Evolutionary conservation across 1,140 invertebrate genomes (phyloP).

Genomic region (Pollicipes pollicipes): DNA sequence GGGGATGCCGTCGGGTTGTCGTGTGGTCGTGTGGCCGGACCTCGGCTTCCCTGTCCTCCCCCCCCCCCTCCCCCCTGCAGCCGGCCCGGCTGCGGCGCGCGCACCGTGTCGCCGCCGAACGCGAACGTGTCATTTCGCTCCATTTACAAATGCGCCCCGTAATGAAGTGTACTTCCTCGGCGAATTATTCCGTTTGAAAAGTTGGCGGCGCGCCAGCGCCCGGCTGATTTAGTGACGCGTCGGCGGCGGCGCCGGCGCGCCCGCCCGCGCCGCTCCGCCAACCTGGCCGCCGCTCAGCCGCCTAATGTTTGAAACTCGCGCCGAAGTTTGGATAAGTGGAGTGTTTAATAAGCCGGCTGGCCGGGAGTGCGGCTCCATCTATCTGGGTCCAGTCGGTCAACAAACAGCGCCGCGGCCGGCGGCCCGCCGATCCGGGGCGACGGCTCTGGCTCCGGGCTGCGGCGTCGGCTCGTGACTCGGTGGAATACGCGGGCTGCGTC

Average conservation of each 20-base stretch:
- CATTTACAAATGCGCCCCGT: neutral
- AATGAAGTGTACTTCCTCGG: neutral
- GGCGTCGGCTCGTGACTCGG: no score
- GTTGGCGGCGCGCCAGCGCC: neutral
- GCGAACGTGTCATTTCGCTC: neutral
- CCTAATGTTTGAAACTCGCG: neutral
- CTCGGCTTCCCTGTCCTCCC: no score
- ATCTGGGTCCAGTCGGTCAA: neutral
- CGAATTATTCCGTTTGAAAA: neutral
- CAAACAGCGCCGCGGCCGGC: neutral
- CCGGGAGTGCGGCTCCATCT: neutral
- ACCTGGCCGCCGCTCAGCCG: no score
- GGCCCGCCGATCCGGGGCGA: no score
- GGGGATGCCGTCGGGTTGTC: no score
- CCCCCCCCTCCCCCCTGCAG: no score
- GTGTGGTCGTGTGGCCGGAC: no score
- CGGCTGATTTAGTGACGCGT: neutral
- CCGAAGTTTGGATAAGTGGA: constrained; percentile 1
- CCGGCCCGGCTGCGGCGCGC: no score
- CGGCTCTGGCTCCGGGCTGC: no score
- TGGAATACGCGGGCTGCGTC: no score
- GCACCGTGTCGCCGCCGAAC: neutral
- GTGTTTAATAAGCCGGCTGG: neutral
- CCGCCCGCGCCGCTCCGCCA: no score
- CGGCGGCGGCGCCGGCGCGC: no score